Evolutionary conservation across 2,113 vertebrate genomes (phyloP), one percentile per base, ranked within the genome.

Genomic region (Semnopithecus entellus): DNA sequence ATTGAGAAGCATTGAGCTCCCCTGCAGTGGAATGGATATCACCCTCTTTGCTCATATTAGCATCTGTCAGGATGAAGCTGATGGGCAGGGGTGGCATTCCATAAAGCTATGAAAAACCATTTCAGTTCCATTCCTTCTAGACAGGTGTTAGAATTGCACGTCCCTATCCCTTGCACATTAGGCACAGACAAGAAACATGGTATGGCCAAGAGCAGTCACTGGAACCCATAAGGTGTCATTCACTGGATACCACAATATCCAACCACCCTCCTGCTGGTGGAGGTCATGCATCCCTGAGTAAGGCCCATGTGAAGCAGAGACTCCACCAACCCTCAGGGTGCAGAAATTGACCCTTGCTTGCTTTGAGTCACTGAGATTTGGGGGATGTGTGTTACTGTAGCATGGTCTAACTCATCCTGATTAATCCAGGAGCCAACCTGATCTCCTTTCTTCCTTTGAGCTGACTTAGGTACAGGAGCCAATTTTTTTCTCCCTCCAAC

Each of bases 101-200:
- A 1, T 27, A n/a, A 50, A 40, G 48, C 43, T 35, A 55, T 35
- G 18, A 59, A 64, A 66, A 57, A 57, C 45, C 66, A 35, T 66
- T 61, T n/a, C 30, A 5, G 30, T 75, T 88, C 8, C 72, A 48
- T 91, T 32, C 38, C 73, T 55, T 88, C 50, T 30, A 48, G 27
- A 25, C 8, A 73, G 1, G 2, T 2, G 18, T 35, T 2, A 25
- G 27, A 20, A 43, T 20, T n/a, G 1, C 6, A 59, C 0, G 27
- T 25, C 40, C 38, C 72, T 23, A 68, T 48, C 10, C 38, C 52
- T 18, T 61, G 30, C 2, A 79, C 48, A 43, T 35, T 1, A 52
- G 64, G 43, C 40, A 79, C 12, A 43, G 83, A 57, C 16, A 52
- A 30, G 25, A 27, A 40, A 64, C 76, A 12, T 40, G 68, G 59